These are phyloP conservation scores for Drosophila yooni DNA, from an alignment of 2,888 invertebrate species.

Conservation along the genomic window DNA sequence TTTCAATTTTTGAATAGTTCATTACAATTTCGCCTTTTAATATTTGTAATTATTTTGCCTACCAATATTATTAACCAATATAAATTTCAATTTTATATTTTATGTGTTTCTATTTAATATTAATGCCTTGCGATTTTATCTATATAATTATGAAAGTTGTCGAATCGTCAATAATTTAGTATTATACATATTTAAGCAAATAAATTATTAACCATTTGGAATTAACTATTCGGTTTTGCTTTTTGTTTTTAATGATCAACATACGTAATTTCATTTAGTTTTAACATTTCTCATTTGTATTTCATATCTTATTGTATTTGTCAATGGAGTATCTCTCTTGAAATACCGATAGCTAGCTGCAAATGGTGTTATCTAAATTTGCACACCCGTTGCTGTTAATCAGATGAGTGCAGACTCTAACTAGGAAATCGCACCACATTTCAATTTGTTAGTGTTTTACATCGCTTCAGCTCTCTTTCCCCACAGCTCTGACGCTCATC, in stretches of 20 bases:
- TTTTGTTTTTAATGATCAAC: background rate
- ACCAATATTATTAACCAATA: background rate
- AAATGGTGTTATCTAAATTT: background rate
- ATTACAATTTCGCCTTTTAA: background rate
- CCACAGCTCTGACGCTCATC: background rate
- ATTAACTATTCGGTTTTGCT: background rate
- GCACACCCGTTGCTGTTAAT: background rate
- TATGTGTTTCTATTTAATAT: background rate
- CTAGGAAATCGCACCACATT: conserved; percentile 34
- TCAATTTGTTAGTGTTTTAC: conserved; percentile 19
- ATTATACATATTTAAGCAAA: background rate
- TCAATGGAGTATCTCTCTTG: background rate
- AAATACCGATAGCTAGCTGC: background rate
- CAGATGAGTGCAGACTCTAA: background rate
- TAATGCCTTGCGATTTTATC: background rate
- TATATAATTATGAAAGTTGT: background rate
- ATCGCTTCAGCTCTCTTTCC: background rate
- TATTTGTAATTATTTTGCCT: background rate
- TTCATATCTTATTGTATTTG: background rate
- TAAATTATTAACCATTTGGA: background rate
- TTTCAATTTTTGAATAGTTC: background rate
- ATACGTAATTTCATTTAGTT: background rate
- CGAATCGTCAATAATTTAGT: background rate
- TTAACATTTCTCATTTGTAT: background rate
- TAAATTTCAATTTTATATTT: background rate